Percentiles rank a stretch among this genome's conserved stretches.
These are phyloP conservation scores for Arnoldichthys spilopterus DNA, from an alignment of 2,797 vertebrate genomes.

Conservation along the genomic window DNA sequence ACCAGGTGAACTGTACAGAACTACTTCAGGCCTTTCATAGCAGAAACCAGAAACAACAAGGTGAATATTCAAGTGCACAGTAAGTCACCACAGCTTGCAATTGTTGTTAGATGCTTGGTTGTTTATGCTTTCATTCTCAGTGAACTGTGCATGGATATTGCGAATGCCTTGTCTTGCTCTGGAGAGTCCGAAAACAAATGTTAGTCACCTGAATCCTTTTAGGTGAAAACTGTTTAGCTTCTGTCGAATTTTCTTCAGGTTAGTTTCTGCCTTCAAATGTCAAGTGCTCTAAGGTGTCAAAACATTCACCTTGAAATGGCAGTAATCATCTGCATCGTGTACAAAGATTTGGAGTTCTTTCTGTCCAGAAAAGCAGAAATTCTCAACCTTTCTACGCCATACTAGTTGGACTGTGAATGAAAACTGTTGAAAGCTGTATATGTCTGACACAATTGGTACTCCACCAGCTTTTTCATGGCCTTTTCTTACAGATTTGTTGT, in stretches of 20 bases:
- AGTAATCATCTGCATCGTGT: neutral
- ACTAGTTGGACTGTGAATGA: neutral
- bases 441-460: neutral
- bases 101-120: neutral
- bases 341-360: neutral
- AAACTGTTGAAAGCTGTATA: conserved; percentile 5
- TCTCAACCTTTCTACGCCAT: neutral
- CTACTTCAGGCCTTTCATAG: conserved; percentile 2
- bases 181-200: conserved; percentile 24
- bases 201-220: conserved; percentile 4
- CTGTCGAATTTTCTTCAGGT: neutral
- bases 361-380: neutral
- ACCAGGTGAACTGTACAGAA: conserved; percentile 44
- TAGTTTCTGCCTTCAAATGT: conserved; percentile 1
- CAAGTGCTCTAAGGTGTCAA: conserved; percentile 4
- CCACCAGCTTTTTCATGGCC: neutral
- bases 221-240: neutral
- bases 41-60: conserved; percentile 12
- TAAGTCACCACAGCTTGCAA: neutral
- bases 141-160: conserved; percentile 1
- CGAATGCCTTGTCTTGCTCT: conserved; percentile 7
- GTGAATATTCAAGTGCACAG: conserved; percentile 8
- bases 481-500: neutral
- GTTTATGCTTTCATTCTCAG: no score
- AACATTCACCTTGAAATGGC: neutral